phyloP scores from a whole-genome alignment of 2,113 vertebrate genomes.

The Ophiodon elongatus region DNA sequence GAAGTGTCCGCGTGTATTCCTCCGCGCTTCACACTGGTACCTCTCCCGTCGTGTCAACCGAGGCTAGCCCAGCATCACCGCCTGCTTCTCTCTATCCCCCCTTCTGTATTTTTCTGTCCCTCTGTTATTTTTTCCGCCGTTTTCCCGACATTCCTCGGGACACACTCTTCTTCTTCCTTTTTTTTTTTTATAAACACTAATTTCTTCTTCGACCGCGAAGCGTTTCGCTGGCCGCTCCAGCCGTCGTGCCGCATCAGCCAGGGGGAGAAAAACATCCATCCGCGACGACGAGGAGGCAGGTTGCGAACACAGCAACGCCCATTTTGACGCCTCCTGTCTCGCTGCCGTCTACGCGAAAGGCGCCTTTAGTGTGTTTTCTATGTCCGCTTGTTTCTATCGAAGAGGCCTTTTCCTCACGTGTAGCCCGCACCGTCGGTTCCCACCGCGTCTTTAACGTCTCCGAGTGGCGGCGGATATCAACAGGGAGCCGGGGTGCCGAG shows the following conservation, averaged over 20 bases:
- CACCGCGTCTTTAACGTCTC: conserved; percentile 41
- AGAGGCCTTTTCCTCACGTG: conserved; percentile 18
- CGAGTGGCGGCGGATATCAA: conserved; percentile 27
- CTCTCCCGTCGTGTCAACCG: conserved; percentile 60
- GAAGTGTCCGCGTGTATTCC: accelerated
- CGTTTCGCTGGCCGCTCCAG: conserved; percentile 50
- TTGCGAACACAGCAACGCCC: conserved; percentile 67
- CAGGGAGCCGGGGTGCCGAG: conserved; percentile 14
- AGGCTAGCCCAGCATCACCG: conserved; percentile 75
- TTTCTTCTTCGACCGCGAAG: conserved; percentile 21
- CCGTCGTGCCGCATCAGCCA: conserved; percentile 65
- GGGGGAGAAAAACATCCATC: conserved; percentile 70
- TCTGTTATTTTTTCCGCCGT: conserved; percentile 24
- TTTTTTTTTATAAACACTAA: background rate
- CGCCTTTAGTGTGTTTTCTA: background rate
- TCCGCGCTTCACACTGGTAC: conserved; percentile 64
- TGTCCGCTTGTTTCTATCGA: background rate
- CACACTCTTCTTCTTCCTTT: background rate
- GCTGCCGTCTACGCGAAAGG: background rate
- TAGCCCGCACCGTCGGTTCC: conserved; percentile 17
- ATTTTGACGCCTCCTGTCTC: conserved; percentile 50
- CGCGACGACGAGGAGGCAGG: conserved; percentile 58
- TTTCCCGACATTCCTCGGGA: background rate
- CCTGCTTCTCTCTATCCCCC: conserved; percentile 58
- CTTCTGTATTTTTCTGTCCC: conserved; percentile 53